phyloP scores from a whole-genome alignment of 2,888 invertebrate species.

The Limenitis camilla region DNA sequence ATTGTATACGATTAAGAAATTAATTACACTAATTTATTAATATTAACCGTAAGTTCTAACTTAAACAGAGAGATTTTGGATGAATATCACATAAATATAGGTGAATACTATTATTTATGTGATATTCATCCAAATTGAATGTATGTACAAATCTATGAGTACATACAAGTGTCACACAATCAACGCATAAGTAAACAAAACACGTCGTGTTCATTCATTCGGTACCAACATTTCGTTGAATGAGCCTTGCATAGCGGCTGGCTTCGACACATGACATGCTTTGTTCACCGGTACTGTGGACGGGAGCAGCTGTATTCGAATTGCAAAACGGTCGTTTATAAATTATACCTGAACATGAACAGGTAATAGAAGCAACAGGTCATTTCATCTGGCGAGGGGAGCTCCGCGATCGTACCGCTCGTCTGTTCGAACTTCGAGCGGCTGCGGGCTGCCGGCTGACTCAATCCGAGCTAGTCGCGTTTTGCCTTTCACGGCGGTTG shows the following conservation, averaged over 20 bases:
- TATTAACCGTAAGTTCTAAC: no score
- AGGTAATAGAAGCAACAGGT: slow-evolving; percentile 73
- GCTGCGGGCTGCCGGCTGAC: slow-evolving; percentile 23
- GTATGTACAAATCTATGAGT: not conserved
- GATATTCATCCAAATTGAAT: not conserved
- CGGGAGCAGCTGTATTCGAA: slow-evolving; percentile 59
- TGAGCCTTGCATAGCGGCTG: slow-evolving; percentile 40
- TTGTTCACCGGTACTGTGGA: slow-evolving; percentile 47
- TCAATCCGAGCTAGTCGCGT: slow-evolving; percentile 46
- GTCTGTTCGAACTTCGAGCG: slow-evolving; percentile 18
- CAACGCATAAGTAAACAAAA: slow-evolving; percentile 40
- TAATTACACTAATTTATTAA: no score
- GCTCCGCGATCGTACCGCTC: slow-evolving; percentile 35
- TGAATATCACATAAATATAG: not conserved
- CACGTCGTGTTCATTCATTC: slow-evolving; percentile 59
- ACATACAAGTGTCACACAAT: not conserved
- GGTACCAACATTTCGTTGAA: slow-evolving; percentile 40
- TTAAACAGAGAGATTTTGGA: not conserved
- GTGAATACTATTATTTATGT: not conserved
- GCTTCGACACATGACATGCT: slow-evolving; percentile 52
- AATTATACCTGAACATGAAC: no score
- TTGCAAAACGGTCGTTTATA: slow-evolving; percentile 55
- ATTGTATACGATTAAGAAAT: no score
- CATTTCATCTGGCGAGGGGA: slow-evolving; percentile 62
- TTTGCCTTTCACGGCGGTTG: slow-evolving; percentile 32